Base-by-base conservation (phyloP, 1,140 invertebrate genomes). In the Probaryconus sp. region DNA sequence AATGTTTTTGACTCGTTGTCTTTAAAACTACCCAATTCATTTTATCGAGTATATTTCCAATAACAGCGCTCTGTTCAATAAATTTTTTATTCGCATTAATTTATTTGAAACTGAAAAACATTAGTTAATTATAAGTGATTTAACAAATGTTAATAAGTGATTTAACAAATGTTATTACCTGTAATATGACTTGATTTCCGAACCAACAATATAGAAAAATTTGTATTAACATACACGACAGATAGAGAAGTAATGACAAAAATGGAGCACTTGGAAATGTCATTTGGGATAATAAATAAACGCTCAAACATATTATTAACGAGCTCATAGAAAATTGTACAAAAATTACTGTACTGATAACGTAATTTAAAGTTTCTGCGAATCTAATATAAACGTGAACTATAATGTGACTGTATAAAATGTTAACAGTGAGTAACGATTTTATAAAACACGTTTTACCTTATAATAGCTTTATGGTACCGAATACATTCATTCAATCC, bases 161-260 rank as follows among this genome's bases (percentile, higher is more conserved):
- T 37, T 53, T 1, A 20, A 21, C n/a, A 33, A 14, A 38, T 9
- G 16, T n/a, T 18, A 38, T 53, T 53, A 82, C 81, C 79, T 81
- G 43, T 11, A 81, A 30, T 40, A 77, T 74, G 0, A 81, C 72
- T 73, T 81, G 72, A 43, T 82, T 81, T 6, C 79, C 81, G 28
- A 77, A 80, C 79, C 79, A 81, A 11, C 81, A 82, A 38, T 65
- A 82, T 3, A 79, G 33, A 31, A 78, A 82, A 30, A 82, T 77
- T 35, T 82, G 79, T 24, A 58, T 56, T 1, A 77, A 17, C 79
- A 81, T 83, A 6, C 77, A 80, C 9, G 18, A 48, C 9, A 81
- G 21, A 28, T 83, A 83, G 16, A 81, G 26, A 5, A 64, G 10
- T n/a, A 79, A 55, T 2, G 74, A 78, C 28, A 78, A 50, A 42